A percentile compares a stretch with the other conserved stretches of the same genome.
Evolutionary conservation across 35 echinoderm and acorn worm species (phyloP).

Genomic region (Amphiura filiformis): DNA sequence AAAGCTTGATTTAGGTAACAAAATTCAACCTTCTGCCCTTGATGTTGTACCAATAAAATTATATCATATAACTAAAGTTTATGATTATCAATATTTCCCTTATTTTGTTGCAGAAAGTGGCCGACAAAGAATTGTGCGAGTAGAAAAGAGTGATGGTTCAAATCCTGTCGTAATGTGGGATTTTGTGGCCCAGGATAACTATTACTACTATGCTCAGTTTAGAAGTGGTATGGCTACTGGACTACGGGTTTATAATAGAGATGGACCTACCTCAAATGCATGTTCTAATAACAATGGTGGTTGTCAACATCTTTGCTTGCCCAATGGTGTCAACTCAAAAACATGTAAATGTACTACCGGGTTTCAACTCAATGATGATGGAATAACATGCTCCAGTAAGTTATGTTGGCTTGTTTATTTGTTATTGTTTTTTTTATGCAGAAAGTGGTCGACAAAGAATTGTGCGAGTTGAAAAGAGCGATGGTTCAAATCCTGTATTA

Average conservation of each 20-base stretch:
- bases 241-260: conserved; percentile 25
- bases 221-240: not conserved
- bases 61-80: too few relatives aligned
- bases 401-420: too few relatives aligned
- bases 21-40: too few relatives aligned
- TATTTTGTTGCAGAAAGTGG: conserved; percentile 27
- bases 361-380: conserved; percentile 49
- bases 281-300: conserved; percentile 68
- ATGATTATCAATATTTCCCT: too few relatives aligned
- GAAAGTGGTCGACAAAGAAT: conserved; percentile 45
- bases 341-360: conserved; percentile 59
- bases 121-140: conserved; percentile 39
- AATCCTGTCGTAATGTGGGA: conserved; percentile 26
- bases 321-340: conserved; percentile 28
- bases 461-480: conserved; percentile 29
- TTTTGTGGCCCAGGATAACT: not conserved
- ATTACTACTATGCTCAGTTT: not conserved
- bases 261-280: conserved; percentile 14
- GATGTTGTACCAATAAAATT: too few relatives aligned
- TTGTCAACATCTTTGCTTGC: conserved; percentile 61
- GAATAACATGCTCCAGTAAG: conserved; percentile 60
- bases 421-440: not conserved
- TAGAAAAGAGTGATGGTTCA: conserved; percentile 16
- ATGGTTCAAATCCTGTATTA: conserved; percentile 19
- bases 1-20: too few relatives aligned